These are phyloP conservation scores for Idaea dimidiata DNA, from an alignment of 2,888 invertebrate genomes.

Conservation along the genomic window DNA sequence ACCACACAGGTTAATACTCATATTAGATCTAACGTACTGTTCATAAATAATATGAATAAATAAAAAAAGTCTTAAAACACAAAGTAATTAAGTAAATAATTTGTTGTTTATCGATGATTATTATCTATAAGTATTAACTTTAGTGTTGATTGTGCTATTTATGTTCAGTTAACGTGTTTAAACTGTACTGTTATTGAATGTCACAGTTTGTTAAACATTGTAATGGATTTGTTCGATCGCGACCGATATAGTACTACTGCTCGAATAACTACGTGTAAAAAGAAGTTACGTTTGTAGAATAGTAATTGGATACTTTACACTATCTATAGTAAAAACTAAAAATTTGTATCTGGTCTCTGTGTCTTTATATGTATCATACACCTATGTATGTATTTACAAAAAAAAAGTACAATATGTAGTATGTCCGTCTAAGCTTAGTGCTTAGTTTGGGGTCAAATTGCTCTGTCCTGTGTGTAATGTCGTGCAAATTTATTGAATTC, in stretches of 20 bases:
- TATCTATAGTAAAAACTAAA: too few species aligned
- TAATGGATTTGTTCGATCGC: not conserved
- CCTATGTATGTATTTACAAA: too few species aligned
- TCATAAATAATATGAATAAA: not conserved
- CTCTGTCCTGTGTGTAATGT: too few species aligned
- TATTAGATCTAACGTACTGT: too few species aligned
- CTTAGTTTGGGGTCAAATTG: too few species aligned
- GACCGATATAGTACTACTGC: not conserved
- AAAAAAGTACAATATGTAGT: too few species aligned
- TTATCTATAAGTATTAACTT: not conserved
- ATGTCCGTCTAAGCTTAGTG: too few species aligned
- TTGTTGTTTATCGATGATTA: not conserved
- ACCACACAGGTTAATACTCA: too few species aligned
- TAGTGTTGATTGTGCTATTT: not conserved
- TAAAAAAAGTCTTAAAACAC: not conserved
- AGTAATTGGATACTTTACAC: not conserved
- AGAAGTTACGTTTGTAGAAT: not conserved
- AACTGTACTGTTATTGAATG: not conserved
- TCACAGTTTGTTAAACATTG: slow-evolving; percentile 1
- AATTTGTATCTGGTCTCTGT: too few species aligned
- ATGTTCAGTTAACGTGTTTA: not conserved
- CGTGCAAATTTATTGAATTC: too few species aligned
- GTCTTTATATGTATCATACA: too few species aligned
- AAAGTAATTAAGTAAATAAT: not conserved
- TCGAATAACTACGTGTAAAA: not conserved